These are phyloP conservation scores for Muschampia plurimacula DNA, from an alignment of 2,888 invertebrate species.

Conservation along the genomic window DNA sequence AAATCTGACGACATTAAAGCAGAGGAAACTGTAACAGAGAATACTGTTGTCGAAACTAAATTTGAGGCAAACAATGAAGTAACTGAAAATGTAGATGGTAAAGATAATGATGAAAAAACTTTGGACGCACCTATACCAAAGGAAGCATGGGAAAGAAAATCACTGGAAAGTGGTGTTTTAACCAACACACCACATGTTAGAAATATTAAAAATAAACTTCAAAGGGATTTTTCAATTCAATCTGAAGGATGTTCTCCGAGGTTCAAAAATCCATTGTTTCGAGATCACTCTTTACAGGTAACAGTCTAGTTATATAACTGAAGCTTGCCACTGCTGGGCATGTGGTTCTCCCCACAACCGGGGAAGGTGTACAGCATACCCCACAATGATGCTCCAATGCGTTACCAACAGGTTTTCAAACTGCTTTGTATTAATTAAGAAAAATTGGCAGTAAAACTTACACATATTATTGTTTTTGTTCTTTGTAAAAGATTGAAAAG, in stretches of 20 bases:
- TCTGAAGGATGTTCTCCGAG: constrained; percentile 78
- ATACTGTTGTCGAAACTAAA: constrained; percentile 59
- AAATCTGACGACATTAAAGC: constrained; percentile 71
- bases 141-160: constrained; percentile 73
- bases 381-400: too few species aligned
- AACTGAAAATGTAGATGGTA: constrained; percentile 34
- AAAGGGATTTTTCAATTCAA: constrained; percentile 78
- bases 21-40: constrained; percentile 69
- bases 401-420: too few species aligned
- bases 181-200: constrained; percentile 61
- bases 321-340: too few species aligned
- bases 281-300: constrained; percentile 83
- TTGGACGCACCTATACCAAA: constrained; percentile 66
- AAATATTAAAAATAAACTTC: constrained; percentile 64
- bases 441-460: too few species aligned
- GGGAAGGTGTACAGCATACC: too few species aligned
- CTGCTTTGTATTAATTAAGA: too few species aligned
- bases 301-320: too few species aligned
- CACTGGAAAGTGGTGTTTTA: constrained; percentile 70
- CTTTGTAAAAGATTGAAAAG: too few species aligned
- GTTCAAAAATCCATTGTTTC: constrained; percentile 76
- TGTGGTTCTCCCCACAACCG: too few species aligned
- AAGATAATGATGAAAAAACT: constrained; percentile 56
- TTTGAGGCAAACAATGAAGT: constrained; percentile 27
- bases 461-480: too few species aligned